phyloP scores from a whole-genome alignment of 2,797 vertebrate genomes.

The Gallinago nigripennis region DNA sequence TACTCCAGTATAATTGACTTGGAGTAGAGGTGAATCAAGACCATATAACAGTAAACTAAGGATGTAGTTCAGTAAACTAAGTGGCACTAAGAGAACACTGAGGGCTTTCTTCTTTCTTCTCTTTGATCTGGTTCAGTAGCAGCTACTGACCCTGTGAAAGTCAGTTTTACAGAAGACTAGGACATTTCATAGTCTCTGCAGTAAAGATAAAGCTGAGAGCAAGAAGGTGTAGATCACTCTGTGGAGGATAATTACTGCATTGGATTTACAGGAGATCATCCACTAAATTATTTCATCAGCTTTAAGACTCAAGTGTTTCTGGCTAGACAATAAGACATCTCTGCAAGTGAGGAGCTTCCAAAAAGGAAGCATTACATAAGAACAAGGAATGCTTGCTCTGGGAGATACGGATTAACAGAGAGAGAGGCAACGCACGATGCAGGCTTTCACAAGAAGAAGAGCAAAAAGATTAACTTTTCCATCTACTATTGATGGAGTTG shows the following conservation, averaged over 20 bases:
- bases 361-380: background rate
- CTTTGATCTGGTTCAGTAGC: background rate
- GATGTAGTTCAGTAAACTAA: background rate
- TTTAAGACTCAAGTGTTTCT: background rate
- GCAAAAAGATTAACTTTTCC: background rate
- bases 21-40: background rate
- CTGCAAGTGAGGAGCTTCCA: background rate
- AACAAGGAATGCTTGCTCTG: background rate
- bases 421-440: background rate
- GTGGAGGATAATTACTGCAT: background rate
- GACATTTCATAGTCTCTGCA: background rate
- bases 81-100: background rate
- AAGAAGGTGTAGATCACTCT: background rate
- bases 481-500: background rate
- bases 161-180: background rate
- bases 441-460: background rate
- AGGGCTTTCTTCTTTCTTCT: background rate
- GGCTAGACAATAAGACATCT: background rate
- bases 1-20: background rate
- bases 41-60: background rate
- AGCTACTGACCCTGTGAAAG: background rate
- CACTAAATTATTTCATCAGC: background rate
- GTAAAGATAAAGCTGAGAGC: background rate
- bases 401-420: background rate
- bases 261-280: background rate